Percentiles rank a stretch among this genome's conserved stretches.
phyloP scores from a whole-genome alignment of 2,797 vertebrate genomes.

The Aldrovandia affinis region DNA sequence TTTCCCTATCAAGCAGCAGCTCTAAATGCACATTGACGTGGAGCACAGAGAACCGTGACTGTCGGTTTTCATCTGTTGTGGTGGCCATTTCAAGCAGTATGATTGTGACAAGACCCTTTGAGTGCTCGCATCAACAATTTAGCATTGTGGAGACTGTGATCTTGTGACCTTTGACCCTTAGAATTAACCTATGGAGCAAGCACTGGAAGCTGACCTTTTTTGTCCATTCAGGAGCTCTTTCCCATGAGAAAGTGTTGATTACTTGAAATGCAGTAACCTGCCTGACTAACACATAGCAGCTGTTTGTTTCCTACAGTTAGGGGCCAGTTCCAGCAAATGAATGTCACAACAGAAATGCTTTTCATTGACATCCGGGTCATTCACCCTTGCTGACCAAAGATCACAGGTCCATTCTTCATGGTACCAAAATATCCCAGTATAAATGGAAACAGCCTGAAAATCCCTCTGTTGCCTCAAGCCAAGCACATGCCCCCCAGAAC shows the following conservation, averaged over 20 bases:
- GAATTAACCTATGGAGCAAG: constrained; percentile 72
- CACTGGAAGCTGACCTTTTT: constrained; percentile 68
- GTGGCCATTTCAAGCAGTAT: constrained; percentile 37
- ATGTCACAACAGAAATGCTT: constrained; percentile 84
- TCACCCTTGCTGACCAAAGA: constrained; percentile 72
- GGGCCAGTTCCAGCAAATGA: constrained; percentile 68
- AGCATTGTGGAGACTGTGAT: constrained; percentile 79
- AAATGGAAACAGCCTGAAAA: constrained; percentile 77
- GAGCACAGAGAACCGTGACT: neutral
- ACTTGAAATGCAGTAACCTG: constrained; percentile 62
- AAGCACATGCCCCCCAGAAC: constrained; percentile 34
- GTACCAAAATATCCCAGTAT: constrained; percentile 77
- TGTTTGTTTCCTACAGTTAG: constrained; percentile 73
- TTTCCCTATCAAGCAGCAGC: neutral
- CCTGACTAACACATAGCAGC: constrained; percentile 70
- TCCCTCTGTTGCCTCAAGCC: constrained; percentile 64
- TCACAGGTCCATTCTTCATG: constrained; percentile 75
- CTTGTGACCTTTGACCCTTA: constrained; percentile 70
- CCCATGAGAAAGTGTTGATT: constrained; percentile 76
- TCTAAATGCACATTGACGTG: constrained; percentile 24
- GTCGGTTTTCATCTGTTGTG: constrained; percentile 15
- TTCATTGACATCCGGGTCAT: constrained; percentile 88
- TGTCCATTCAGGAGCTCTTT: constrained; percentile 63
- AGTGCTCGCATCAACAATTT: constrained; percentile 53
- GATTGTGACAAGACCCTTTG: constrained; percentile 46